phyloP scores from a whole-genome alignment of 2,888 invertebrate genomes.

The Spisula solida region DNA sequence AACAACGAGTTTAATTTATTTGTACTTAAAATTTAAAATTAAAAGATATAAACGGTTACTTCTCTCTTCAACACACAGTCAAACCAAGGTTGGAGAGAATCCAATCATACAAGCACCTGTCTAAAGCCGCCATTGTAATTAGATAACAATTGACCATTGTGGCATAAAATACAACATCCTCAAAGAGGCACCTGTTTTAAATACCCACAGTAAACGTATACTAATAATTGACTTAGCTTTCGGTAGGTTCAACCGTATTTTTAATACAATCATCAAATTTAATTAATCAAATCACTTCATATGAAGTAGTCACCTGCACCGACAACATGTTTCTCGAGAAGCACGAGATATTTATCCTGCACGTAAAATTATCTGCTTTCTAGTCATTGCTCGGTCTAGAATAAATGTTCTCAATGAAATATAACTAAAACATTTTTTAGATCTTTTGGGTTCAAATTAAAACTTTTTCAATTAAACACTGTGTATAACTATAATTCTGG shows the following conservation, averaged over 20 bases:
- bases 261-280: not conserved
- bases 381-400: not conserved
- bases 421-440: not conserved
- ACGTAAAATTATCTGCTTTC: not conserved
- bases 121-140: too few species aligned
- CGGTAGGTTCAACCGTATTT: not conserved
- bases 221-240: not conserved
- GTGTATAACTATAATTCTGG: not conserved
- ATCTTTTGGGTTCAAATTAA: conserved; percentile 7
- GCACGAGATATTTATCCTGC: not conserved
- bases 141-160: too few species aligned
- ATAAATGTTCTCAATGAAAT: not conserved
- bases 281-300: conserved; percentile 5
- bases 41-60: not conserved
- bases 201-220: too few species aligned
- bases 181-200: not conserved
- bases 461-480: not conserved
- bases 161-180: not conserved
- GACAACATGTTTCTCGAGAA: not conserved
- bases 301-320: not conserved
- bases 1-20: too few species aligned
- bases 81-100: too few species aligned
- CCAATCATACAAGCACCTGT: too few species aligned
- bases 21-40: not conserved
- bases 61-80: too few species aligned